Evolutionary conservation across 1,140 invertebrate species (phyloP).

Genomic region (Drosophila pectinifera): DNA sequence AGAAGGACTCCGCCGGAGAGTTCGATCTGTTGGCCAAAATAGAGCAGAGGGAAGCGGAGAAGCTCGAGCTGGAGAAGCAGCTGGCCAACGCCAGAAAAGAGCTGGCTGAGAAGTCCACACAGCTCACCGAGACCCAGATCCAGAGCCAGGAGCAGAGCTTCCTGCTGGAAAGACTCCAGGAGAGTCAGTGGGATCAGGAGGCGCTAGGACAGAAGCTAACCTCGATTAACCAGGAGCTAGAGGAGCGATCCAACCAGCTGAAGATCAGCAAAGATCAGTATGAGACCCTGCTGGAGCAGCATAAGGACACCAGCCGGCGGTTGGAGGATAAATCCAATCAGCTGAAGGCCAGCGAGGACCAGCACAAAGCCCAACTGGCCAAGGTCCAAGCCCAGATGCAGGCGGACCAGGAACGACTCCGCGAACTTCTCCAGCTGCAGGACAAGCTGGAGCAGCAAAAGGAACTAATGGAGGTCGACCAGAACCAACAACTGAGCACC

Average conservation of each 20-base stretch:
- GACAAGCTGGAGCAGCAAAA: conserved; percentile 42
- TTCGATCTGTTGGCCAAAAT: conserved; percentile 1
- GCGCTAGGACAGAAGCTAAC: conserved; percentile 14
- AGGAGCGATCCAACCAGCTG: conserved; percentile 26
- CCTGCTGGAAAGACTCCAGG: neutral
- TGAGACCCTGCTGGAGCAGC: conserved; percentile 8
- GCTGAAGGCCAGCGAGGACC: conserved; percentile 9
- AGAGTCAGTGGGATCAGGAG: conserved; percentile 5
- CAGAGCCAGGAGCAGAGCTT: neutral
- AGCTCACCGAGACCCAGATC: neutral
- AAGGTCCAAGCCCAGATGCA: conserved; percentile 20
- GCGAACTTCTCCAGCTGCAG: conserved; percentile 28
- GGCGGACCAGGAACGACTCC: conserved; percentile 11
- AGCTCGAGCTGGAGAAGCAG: conserved; percentile 11
- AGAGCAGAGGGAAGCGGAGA: conserved; percentile 4
- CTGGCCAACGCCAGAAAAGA: neutral
- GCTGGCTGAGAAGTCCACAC: neutral
- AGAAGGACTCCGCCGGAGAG: neutral
- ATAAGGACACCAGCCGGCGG: conserved; percentile 13
- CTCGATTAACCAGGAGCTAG: conserved; percentile 42
- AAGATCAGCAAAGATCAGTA: conserved; percentile 8
- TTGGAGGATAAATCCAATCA: conserved; percentile 15
- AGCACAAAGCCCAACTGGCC: conserved; percentile 25
- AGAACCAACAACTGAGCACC: conserved; percentile 14
- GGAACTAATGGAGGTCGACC: conserved; percentile 30